Base-by-base conservation (phyloP, 2,113 vertebrate genomes). In the Grantiella picta region DNA sequence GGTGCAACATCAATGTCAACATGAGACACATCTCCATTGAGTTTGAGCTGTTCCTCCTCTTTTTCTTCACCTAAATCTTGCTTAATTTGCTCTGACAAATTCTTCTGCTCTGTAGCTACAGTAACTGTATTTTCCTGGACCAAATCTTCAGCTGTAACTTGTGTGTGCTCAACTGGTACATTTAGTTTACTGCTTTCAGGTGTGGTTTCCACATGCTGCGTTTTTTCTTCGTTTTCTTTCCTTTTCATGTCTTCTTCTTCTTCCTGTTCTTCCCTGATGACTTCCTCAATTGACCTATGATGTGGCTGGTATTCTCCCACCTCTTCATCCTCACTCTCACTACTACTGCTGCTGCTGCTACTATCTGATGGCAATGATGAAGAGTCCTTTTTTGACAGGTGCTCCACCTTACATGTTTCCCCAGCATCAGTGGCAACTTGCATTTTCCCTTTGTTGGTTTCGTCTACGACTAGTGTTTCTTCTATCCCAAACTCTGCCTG, bases 401-500 rank as follows among this genome's bases (percentile, higher is more conserved):
- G 97, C 69, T 98, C 97, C 96, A 97, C 98, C 96, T 97, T 95
- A 95, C 75, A 95, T 38, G 53, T 94, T 77, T 97, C 96, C 96
- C 97, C 98, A 97, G 95, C 96, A 96, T 95, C 97, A 97, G 84
- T 94, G 94, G 97, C 96, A 95, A 97, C 92, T 97, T 98, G 96
- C 31, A 94, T 76, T 97, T 98, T 98, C 96, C 98, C 95, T 86
- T 96, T 98, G 97, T 98, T 98, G 97, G 98, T 96, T 96, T 99
- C 98, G 96, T 99, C 98, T 93, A 99, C 38, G 98, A 98, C 98
- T 97, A 98, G 86, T 49, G 98, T 98, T 97, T 99, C 98, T 97
- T 99, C 99, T 97, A 99, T 99, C 98, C 98, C 99, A 97, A 99
- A 97, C 97, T 99, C 99, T 97, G 98, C 98, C 95, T 98, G 98